phyloP scores from a whole-genome alignment of 2,888 invertebrate species.

The Tinea trinotella region DNA sequence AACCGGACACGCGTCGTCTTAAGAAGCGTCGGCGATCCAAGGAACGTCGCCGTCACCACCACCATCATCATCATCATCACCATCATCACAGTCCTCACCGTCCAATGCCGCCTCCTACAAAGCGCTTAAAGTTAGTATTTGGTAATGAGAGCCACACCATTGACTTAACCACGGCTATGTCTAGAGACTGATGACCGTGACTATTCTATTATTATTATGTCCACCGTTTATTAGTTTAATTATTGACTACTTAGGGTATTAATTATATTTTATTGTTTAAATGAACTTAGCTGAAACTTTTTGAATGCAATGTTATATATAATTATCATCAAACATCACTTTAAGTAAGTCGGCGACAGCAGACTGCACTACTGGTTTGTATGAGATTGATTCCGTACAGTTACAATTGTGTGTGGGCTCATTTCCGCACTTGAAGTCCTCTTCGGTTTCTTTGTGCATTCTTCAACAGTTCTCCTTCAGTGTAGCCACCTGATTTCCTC shows the following conservation, averaged over 20 bases:
- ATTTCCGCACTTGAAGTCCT: too few species aligned
- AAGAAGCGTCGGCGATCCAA: constrained; percentile 70
- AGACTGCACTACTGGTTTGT: too few species aligned
- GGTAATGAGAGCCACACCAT: constrained; percentile 92
- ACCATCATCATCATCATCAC: constrained; percentile 63
- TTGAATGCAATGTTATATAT: constrained; percentile 13
- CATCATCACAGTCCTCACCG: constrained; percentile 67
- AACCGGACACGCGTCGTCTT: constrained; percentile 67
- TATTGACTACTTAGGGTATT: constrained; percentile 4
- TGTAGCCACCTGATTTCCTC: too few species aligned
- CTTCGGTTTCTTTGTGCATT: too few species aligned
- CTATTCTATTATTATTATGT: constrained; percentile 23
- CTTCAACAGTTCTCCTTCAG: too few species aligned
- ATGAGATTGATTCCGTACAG: too few species aligned
- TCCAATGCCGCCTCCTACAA: constrained; percentile 78
- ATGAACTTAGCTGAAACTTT: constrained; percentile 17
- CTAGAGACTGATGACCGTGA: constrained; percentile 67
- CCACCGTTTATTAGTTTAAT: constrained; percentile 45
- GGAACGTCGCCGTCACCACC: constrained; percentile 63
- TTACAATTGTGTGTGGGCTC: too few species aligned
- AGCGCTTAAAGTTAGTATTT: constrained; percentile 88
- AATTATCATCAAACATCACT: too few species aligned
- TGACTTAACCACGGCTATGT: constrained; percentile 84
- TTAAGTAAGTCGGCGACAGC: too few species aligned
- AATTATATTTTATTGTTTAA: neutral